Evolutionary conservation across 2,888 invertebrate genomes (phyloP).

Genomic region (Athalia cordata): DNA sequence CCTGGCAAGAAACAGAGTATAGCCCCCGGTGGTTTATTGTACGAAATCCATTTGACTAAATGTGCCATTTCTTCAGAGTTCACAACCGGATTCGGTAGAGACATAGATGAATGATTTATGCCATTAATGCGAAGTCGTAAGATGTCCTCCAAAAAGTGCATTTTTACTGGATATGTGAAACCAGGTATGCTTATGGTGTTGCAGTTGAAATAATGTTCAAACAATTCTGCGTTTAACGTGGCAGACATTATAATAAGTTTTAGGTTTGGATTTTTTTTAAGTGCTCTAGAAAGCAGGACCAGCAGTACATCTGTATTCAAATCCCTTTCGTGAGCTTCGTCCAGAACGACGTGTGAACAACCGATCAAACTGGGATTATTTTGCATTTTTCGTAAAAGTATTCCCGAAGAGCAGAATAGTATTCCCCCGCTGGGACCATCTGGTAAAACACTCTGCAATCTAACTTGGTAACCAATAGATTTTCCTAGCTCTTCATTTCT

Average conservation of each 20-base stretch:
- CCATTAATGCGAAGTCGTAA: slow-evolving; percentile 49
- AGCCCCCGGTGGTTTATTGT: slow-evolving; percentile 78
- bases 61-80: slow-evolving; percentile 75
- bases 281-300: slow-evolving; percentile 76
- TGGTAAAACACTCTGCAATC: slow-evolving; percentile 76
- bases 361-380: slow-evolving; percentile 74
- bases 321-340: slow-evolving; percentile 85
- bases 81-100: slow-evolving; percentile 69
- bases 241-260: slow-evolving; percentile 85
- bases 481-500: slow-evolving; percentile 80
- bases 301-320: slow-evolving; percentile 82
- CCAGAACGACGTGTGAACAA: slow-evolving; percentile 82
- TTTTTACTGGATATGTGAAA: slow-evolving; percentile 78
- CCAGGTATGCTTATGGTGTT: slow-evolving; percentile 77
- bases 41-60: slow-evolving; percentile 77
- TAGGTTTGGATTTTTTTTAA: slow-evolving; percentile 76
- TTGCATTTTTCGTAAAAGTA: slow-evolving; percentile 75
- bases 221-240: slow-evolving; percentile 79
- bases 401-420: slow-evolving; percentile 83
- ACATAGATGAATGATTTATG: slow-evolving; percentile 60
- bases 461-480: slow-evolving; percentile 81
- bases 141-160: slow-evolving; percentile 77
- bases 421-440: slow-evolving; percentile 76
- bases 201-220: slow-evolving; percentile 77
- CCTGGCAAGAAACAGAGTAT: slow-evolving; percentile 86